Percentiles rank a stretch among this genome's conserved stretches.
Conservation (phyloP, 2,888 invertebrate genomes). For the Meiosimyza decipiens region DNA sequence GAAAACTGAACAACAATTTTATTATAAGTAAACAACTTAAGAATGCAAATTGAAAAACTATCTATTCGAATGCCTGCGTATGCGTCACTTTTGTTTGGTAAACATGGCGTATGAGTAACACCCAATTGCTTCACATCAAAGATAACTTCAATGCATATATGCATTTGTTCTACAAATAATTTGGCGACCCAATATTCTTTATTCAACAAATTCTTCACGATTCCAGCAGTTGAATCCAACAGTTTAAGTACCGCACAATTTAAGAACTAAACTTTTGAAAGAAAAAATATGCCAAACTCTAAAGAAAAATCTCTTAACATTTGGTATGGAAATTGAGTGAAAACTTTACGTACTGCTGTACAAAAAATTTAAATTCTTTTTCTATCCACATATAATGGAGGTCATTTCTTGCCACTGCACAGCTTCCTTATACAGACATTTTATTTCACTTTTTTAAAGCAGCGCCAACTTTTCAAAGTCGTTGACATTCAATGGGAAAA, state of each 20-base stretch:
- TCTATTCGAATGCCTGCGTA: too few species aligned
- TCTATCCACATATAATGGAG: too few species aligned
- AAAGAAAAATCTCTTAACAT: neutral
- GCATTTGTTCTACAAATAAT: neutral
- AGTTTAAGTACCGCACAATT: neutral
- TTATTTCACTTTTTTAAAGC: too few species aligned
- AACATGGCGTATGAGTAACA: neutral
- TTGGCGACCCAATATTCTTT: neutral
- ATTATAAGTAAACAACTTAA: too few species aligned
- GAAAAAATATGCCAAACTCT: too few species aligned
- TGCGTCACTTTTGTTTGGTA: too few species aligned
- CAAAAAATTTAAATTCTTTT: conserved; percentile 3
- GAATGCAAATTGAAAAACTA: too few species aligned
- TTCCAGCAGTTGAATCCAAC: neutral
- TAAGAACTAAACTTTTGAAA: neutral
- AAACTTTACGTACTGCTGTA: conserved; percentile 13
- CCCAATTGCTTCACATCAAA: neutral
- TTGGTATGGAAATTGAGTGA: conserved; percentile 14
- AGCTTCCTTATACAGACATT: neutral
- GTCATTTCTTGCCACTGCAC: neutral
- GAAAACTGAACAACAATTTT: too few species aligned
- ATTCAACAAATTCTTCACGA: neutral
- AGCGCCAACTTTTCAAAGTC: neutral
- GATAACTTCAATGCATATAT: neutral
- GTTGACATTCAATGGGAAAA: conserved; percentile 8